Base-by-base conservation (phyloP, 30 jellyfish, hydroid and myxozoan species). In the Phacellophora camtschatica region DNA sequence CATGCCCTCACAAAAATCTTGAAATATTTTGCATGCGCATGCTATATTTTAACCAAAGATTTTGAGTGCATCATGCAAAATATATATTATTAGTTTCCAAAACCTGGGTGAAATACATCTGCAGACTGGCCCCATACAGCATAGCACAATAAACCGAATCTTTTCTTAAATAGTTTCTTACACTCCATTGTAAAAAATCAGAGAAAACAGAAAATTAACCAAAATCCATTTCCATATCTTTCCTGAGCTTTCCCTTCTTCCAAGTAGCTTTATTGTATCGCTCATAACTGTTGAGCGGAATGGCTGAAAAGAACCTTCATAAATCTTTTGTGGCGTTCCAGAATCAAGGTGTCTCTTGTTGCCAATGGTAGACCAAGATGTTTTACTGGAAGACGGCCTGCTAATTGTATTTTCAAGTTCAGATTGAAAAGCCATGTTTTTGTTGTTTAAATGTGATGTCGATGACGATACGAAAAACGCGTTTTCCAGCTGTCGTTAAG, bases 221-320 rank as follows among this genome's bases (percentile, higher is more conserved):
- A 58, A 1, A 20, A 77, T 36, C 88, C 88, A 77, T 61, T 37
- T 58, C 81, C 63, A 62, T 13, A 71, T 16, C 36, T 24, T 57
- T 22, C 28, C 55, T 4, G 88, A 36, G 0, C n/a, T 36, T 63
- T 61, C 41, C 5, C 88, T 59, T 43, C 30, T 30, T 23, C 50
- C 84, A 2, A 71, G 33, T 46, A 71, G 11, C 39, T 46, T 27
- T 32, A 43, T 72, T 45, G 84, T 72, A 12, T 71, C 59, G 0
- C 18, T 34, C 24, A 71, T 34, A 9, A 30, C 64, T 11, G 84
- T 36, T 46, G 58, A 49, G 16, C 84, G 84, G 51, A 36, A 49
- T 7, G 61, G 61, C 20, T 46, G 61, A 46, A 46, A 46, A 46
- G n/a, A n/a, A n/a, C n/a, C n/a, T n/a, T n/a, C n/a, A n/a, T n/a